Percentiles rank a stretch among this genome's conserved stretches.
Conservation (phyloP, 2,797 vertebrate species). For the Notamacropus eugenii region DNA sequence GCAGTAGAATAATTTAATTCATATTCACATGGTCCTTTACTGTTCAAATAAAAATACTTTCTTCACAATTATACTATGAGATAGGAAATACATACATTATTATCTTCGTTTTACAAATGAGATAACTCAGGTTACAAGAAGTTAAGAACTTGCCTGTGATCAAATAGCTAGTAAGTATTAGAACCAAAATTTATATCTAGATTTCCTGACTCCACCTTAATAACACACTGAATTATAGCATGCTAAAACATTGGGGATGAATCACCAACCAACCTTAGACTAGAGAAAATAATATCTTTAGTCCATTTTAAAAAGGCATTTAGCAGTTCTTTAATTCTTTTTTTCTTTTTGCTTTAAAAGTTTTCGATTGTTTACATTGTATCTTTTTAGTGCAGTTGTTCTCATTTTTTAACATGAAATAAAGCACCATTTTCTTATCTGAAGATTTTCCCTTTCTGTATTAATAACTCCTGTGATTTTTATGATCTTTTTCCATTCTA, state of each 20-base stretch:
- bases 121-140: not conserved
- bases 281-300: slow-evolving; percentile 8
- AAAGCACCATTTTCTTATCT: not conserved
- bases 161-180: not conserved
- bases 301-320: not conserved
- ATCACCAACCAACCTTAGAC: not conserved
- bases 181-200: not conserved
- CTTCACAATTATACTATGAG: not conserved
- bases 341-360: slow-evolving; percentile 33
- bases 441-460: not conserved
- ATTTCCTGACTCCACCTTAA: not conserved
- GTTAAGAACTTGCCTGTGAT: not conserved
- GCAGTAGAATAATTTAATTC: not conserved
- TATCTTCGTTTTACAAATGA: not conserved
- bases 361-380: slow-evolving; percentile 18
- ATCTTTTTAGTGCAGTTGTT: not conserved
- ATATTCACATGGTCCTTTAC: not conserved
- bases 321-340: slow-evolving; percentile 36
- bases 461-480: not conserved
- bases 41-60: not conserved
- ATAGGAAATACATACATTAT: not conserved
- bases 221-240: not conserved
- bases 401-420: not conserved
- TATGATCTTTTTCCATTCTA: not conserved
- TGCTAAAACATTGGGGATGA: not conserved